Evolutionary conservation across 2,888 invertebrate species (phyloP).

Genomic region (Leptopilina syphax): DNA sequence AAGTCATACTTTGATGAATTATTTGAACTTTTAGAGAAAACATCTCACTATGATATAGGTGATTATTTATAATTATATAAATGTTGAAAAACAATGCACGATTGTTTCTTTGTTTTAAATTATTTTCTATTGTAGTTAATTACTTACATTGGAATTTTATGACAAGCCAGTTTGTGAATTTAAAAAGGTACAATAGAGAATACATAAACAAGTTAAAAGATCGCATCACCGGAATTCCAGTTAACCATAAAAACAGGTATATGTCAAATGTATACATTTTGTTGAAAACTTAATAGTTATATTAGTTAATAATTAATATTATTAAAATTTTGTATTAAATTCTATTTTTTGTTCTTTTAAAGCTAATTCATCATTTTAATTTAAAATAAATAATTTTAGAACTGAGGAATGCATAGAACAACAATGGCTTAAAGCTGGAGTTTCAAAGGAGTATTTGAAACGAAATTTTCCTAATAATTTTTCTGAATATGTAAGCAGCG

Average conservation of each 20-base stretch:
- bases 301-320: too few relatives aligned
- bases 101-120: too few relatives aligned
- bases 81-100: neutral
- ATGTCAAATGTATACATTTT: neutral
- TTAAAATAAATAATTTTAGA: too few relatives aligned
- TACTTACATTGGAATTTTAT: neutral
- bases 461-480: too few relatives aligned
- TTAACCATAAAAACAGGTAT: neutral
- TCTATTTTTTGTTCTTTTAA: too few relatives aligned
- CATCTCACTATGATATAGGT: constrained; percentile 46
- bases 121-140: neutral
- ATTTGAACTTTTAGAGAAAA: constrained; percentile 44
- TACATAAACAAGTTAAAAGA: neutral
- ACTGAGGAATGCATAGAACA: too few relatives aligned
- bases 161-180: neutral
- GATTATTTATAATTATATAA: neutral
- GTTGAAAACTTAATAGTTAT: neutral
- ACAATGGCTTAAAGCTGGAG: too few relatives aligned
- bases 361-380: too few relatives aligned
- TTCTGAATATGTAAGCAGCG: too few relatives aligned
- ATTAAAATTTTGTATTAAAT: too few relatives aligned
- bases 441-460: too few relatives aligned
- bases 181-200: neutral
- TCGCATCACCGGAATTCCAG: neutral
- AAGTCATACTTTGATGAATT: constrained; percentile 45